These are phyloP conservation scores for Coelopa pilipes DNA, from an alignment of 2,888 invertebrate genomes.

Conservation along the genomic window DNA sequence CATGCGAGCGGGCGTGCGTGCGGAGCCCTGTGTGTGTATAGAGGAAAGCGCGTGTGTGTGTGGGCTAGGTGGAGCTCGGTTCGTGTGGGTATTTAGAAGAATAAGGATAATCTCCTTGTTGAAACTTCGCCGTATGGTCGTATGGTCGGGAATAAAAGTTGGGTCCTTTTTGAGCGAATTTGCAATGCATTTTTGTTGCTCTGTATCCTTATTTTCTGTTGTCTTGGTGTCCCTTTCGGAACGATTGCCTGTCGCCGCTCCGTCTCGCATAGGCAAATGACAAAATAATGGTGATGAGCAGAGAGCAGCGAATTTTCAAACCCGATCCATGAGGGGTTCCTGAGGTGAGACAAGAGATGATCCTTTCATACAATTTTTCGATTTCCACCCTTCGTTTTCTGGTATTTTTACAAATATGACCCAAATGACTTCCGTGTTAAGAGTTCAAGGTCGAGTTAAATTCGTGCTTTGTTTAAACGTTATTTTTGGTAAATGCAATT, in stretches of 20 bases:
- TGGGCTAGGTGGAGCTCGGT: not conserved
- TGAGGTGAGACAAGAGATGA: too few species aligned
- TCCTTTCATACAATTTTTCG: too few species aligned
- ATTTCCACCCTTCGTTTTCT: too few species aligned
- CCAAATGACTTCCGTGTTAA: too few species aligned
- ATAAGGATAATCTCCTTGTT: slow-evolving; percentile 36
- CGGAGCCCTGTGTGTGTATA: not conserved
- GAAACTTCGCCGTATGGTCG: slow-evolving; percentile 29
- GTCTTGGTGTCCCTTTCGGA: too few species aligned
- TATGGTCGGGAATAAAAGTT: slow-evolving; percentile 21
- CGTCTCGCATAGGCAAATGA: not conserved
- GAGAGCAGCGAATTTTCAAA: too few species aligned
- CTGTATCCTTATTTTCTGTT: slow-evolving; percentile 9
- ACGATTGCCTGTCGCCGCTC: not conserved
- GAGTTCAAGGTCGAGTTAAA: too few species aligned
- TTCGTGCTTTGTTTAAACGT: too few species aligned
- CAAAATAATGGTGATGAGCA: not conserved
- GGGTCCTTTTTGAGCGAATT: slow-evolving; percentile 3
- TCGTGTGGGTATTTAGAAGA: slow-evolving; percentile 28
- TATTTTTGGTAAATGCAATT: too few species aligned
- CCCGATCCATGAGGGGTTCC: too few species aligned
- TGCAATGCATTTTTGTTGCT: not conserved
- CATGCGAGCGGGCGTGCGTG: not conserved
- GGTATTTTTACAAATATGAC: too few species aligned
- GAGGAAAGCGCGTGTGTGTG: not conserved